Evolutionary conservation across 2,888 invertebrate species (phyloP), one percentile per base, ranked within the genome.

Genomic region (Epistrophella euchroma): DNA sequence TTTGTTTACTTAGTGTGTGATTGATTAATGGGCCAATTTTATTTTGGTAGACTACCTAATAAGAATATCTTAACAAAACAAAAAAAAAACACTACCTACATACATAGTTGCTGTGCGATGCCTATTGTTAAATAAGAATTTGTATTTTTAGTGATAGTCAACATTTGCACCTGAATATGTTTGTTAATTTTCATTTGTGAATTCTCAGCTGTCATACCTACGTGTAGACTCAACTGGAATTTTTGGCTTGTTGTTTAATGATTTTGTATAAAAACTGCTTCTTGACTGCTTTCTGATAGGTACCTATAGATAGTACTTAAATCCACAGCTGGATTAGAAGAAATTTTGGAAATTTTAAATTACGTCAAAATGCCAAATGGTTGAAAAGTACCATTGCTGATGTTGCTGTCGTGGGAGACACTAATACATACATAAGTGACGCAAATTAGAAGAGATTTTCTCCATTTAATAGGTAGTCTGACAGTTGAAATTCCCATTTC

Each of bases 21-120:
- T 60, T 37, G 60, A 60, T 60, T 37, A 37, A 60, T n/a, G 22
- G 40, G 40, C 15, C 19, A 22, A 22, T 60, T 40, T 22, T 37
- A 19, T 37, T 37, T 13, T 19, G n/a, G n/a, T 17, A 28, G n/a
- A 28, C 5, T 32, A 32, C 1, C 9, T 15, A 56, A 17, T 35
- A 58, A 19, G 13, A 58, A 37, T 60, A n/a, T 15, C 32, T 40
- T 40, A 40, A 2, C 17, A 4, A 37, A 15, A 7, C 4, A 10
- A 55, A n/a, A 55, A n/a, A 25, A 15, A 52, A n/a, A 28, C 55
- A 55, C 37, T 35, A 32, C 9, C 9, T 32, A 32, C 28, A n/a
- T n/a, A 25, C 4, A 25, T 32, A 9, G 7, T 7, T 28, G 6
- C n/a, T 28, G 4, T 32, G 32, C 5, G 32, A 32, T 32, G 32